Base-by-base conservation (phyloP, 2,797 vertebrate species). In the Gambelia wislizenii region DNA sequence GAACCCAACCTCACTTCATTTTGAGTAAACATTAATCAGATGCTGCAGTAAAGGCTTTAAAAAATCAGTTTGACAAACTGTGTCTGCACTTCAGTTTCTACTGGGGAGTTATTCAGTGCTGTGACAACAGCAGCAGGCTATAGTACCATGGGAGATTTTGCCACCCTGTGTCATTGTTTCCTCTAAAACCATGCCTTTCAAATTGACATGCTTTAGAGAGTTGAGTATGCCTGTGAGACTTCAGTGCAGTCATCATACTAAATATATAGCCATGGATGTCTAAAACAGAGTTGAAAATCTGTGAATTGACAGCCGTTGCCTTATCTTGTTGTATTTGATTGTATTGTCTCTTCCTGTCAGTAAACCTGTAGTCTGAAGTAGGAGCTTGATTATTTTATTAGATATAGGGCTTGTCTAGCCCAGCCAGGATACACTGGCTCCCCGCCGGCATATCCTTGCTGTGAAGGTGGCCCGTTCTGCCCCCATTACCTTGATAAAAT, bases 161-260 rank as follows among this genome's bases (percentile, higher is more conserved):
- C 77, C 75, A 49, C 4, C 14, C 84, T 2, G 33, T 69, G 0
- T 0, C 0, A 52, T 89, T 84, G 87, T 92, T 91, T 82, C 80
- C 86, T 10, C 76, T 8, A 86, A 84, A 44, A 0, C 0, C 47
- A 76, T 82, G 44, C 56, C 2, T 86, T 56, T 36, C 7, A 61
- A 22, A 69, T 10, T 86, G 69, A 22, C 79, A 83, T 90, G n/a
- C 76, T 89, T 47, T 3, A 83, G 1, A 42, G 75, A 87, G 22
- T n/a, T 79, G 83, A 91, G 91, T 90, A 80, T 69, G 8, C 47
- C 25, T 83, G 9, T 72, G 30, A 78, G 0, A 89, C 89, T 94
- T 56, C 86, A 20, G n/a, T 88, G 84, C 86, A 91, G 61, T 87
- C 5, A 67, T 69, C 42, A 80, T 74, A 12, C 0, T 76, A 90